phyloP scores from a whole-genome alignment of 2,797 vertebrate genomes.

The Dicrostonyx torquatus region DNA sequence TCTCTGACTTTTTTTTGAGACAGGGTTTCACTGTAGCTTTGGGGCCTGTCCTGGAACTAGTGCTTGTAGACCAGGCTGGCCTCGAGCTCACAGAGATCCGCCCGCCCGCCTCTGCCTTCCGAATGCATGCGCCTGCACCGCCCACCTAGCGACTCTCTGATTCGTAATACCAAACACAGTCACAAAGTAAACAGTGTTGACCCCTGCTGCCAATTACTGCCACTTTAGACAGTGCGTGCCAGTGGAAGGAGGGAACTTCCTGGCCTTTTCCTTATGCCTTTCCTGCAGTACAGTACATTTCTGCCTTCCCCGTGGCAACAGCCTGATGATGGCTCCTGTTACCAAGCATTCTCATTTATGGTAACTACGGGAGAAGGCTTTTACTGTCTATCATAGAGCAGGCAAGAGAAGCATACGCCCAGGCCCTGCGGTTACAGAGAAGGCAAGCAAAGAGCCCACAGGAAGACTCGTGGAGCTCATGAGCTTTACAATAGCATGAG shows the following conservation, averaged over 20 bases:
- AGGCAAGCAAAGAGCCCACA: neutral
- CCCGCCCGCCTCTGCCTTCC: too few species aligned
- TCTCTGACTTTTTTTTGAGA: slow-evolving; percentile 69
- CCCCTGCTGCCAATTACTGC: neutral
- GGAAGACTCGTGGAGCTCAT: neutral
- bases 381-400: neutral
- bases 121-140: too few species aligned
- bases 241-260: neutral
- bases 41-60: too few species aligned
- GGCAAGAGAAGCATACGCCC: neutral
- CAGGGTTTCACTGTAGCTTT: too few species aligned
- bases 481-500: neutral
- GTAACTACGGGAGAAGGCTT: neutral
- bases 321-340: neutral
- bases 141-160: neutral
- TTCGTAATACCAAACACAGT: slow-evolving; percentile 64
- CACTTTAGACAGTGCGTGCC: neutral
- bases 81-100: too few species aligned
- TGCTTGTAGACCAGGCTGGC: too few species aligned
- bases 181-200: slow-evolving; percentile 53
- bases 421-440: neutral
- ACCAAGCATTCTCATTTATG: neutral
- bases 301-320: neutral
- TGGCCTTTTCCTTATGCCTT: too few species aligned
- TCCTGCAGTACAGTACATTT: neutral